Percentiles rank a stretch among this genome's conserved stretches.
phyloP scores from a whole-genome alignment of 2,797 vertebrate genomes.

The Otus scops region DNA sequence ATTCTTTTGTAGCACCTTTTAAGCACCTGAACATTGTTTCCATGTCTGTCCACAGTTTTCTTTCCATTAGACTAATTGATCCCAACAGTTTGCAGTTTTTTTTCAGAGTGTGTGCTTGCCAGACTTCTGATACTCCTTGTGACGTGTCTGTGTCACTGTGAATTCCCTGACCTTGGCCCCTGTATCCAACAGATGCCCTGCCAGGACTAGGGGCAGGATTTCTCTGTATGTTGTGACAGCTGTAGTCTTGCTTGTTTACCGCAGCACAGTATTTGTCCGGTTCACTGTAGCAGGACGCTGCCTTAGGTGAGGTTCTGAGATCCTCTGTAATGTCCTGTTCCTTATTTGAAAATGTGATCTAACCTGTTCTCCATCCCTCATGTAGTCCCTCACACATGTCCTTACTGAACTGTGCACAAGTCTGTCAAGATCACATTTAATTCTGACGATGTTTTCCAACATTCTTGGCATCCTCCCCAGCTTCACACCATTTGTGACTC shows the following conservation, averaged over 20 bases:
- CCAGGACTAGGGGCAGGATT: not conserved
- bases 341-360: not conserved
- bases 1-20: not conserved
- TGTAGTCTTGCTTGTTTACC: not conserved
- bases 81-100: not conserved
- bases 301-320: not conserved
- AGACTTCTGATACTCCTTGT: not conserved
- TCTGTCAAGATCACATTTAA: not conserved
- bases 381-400: rapidly evolving
- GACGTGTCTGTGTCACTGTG: rapidly evolving
- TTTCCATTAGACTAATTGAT: not conserved
- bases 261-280: rapidly evolving
- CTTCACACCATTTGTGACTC: not conserved
- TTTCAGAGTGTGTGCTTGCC: not conserved
- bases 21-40: not conserved
- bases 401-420: not conserved
- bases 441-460: not conserved
- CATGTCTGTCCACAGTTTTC: not conserved
- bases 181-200: not conserved
- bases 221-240: rapidly evolving
- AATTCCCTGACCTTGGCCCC: not conserved
- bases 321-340: not conserved
- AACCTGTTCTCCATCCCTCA: not conserved
- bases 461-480: not conserved
- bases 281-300: not conserved